A percentile compares a stretch with the other conserved stretches of the same genome.
These are phyloP conservation scores for Orchesella flavescens DNA, from an alignment of 2,888 invertebrate species.

Conservation along the genomic window DNA sequence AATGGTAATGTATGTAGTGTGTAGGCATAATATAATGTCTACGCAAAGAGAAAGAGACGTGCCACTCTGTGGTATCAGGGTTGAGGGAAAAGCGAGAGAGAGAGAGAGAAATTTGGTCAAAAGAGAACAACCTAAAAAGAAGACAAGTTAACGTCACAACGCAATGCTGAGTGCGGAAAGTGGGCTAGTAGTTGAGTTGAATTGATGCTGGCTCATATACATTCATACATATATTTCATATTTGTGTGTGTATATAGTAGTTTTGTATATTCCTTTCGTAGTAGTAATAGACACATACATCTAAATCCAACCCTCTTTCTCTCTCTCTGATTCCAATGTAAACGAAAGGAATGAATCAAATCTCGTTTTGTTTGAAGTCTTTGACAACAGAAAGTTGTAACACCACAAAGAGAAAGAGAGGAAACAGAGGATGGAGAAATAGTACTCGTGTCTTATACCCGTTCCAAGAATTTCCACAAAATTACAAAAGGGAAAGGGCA, in stretches of 20 bases:
- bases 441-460: not conserved
- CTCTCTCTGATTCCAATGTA: constrained; percentile 32
- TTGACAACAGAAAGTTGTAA: constrained; percentile 6
- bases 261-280: too few species aligned
- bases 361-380: constrained; percentile 42
- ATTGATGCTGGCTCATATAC: too few species aligned
- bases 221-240: too few species aligned
- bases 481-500: not conserved
- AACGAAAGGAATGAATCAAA: constrained; percentile 51
- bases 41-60: not conserved
- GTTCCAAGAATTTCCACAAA: constrained; percentile 2
- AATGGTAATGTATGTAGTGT: constrained; percentile 32
- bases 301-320: too few species aligned
- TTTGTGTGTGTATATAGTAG: too few species aligned
- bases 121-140: constrained; percentile 2
- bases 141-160: constrained; percentile 30
- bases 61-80: not conserved
- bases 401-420: constrained; percentile 2
- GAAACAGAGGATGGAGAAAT: not conserved
- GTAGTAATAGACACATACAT: too few species aligned
- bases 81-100: not conserved
- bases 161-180: constrained; percentile 21
- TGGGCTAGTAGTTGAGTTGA: not conserved
- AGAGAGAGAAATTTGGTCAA: not conserved
- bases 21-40: constrained; percentile 10